phyloP scores from a whole-genome alignment of 2,113 vertebrate species.

The Peromyscus polionotus region DNA sequence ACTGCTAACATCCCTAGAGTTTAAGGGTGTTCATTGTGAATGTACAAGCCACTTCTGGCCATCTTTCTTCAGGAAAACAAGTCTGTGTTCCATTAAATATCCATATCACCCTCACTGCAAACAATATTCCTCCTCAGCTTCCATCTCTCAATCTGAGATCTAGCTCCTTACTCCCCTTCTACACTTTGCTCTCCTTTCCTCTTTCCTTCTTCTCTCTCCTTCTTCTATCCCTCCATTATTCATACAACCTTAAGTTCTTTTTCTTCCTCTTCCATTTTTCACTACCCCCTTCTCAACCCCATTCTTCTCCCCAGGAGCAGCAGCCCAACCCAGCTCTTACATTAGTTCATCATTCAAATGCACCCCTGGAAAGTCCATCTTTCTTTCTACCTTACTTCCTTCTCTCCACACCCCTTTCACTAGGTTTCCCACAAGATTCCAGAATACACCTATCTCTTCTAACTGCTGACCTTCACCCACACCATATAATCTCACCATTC shows the following conservation, averaged over 20 bases:
- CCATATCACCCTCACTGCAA: not conserved
- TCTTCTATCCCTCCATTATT: not conserved
- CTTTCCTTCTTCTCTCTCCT: not conserved
- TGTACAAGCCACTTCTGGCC: not conserved
- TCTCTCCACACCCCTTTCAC: not conserved
- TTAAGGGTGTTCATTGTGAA: not conserved
- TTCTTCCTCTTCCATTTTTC: not conserved
- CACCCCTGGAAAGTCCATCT: not conserved
- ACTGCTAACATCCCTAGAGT: not conserved
- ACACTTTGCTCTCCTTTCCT: not conserved
- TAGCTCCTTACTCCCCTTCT: too few relatives aligned
- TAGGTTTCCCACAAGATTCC: not conserved
- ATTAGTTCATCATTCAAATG: not conserved
- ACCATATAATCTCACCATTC: too few relatives aligned
- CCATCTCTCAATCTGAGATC: rapidly evolving
- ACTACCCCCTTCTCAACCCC: not conserved
- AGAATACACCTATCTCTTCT: not conserved
- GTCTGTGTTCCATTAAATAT: not conserved
- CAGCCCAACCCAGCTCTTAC: not conserved
- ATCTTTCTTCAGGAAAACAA: not conserved
- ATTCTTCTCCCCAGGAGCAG: not conserved
- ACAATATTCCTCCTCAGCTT: not conserved
- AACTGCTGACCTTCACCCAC: too few relatives aligned
- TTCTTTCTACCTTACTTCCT: not conserved
- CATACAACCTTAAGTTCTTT: not conserved